Conservation (phyloP, 2,888 invertebrate species). For the Luperina testacea region DNA sequence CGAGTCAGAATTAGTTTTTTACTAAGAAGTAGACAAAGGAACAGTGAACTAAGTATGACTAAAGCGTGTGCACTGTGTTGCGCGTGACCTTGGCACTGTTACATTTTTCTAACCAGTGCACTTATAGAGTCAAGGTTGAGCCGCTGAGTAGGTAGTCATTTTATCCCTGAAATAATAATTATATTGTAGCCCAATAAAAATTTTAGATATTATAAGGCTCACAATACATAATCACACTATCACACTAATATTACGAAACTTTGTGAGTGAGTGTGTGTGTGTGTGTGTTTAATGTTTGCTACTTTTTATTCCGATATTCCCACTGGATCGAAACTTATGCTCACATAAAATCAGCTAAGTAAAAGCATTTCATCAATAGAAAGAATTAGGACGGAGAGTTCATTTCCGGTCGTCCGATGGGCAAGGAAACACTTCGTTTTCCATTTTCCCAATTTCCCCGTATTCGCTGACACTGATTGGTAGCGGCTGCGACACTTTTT, state of each 20-base stretch:
- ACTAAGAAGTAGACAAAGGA: slow-evolving; percentile 41
- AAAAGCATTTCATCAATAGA: background rate
- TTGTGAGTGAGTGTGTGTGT: no score
- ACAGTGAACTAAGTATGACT: slow-evolving; percentile 5
- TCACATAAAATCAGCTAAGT: background rate
- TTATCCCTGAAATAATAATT: background rate
- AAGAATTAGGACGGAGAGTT: background rate
- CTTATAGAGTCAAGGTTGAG: slow-evolving; percentile 25
- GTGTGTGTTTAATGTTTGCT: no score
- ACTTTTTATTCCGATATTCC: no score
- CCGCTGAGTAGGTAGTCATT: background rate
- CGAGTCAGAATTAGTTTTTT: slow-evolving; percentile 25
- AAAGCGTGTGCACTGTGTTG: background rate
- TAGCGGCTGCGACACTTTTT: background rate
- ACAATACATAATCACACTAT: background rate
- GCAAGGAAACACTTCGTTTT: slow-evolving; percentile 15
- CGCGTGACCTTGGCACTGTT: slow-evolving; percentile 35
- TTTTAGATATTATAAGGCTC: background rate
- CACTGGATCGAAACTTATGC: no score
- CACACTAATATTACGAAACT: no score
- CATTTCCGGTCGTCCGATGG: slow-evolving; percentile 29
- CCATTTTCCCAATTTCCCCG: slow-evolving; percentile 17
- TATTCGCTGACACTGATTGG: background rate
- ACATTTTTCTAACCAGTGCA: background rate
- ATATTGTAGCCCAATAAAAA: background rate